Conservation (phyloP, 2,888 invertebrate genomes). For the Trichopoda pennipes region DNA sequence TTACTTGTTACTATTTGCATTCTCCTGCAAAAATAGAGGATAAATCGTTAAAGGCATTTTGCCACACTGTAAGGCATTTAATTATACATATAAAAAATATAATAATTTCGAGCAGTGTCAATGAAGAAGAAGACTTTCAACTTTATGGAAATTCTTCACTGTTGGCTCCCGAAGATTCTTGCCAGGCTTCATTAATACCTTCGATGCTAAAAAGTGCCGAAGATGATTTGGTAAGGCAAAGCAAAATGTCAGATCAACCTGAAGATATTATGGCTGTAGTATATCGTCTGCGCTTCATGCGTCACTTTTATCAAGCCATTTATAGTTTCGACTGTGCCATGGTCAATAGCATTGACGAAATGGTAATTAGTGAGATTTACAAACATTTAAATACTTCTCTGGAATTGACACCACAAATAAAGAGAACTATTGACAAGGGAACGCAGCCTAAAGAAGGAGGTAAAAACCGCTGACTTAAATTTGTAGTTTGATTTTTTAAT, state of each 20-base stretch:
- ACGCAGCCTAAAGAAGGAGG: conserved; percentile 84
- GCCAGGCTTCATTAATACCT: conserved; percentile 89
- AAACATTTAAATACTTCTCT: conserved; percentile 90
- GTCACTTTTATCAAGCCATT: conserved; percentile 92
- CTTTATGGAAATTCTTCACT: conserved; percentile 94
- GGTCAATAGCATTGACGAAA: conserved; percentile 81
- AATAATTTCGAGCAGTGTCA: conserved; percentile 92
- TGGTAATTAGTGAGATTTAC: conserved; percentile 88
- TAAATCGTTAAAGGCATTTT: conserved; percentile 91
- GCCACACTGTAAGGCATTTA: conserved; percentile 92
- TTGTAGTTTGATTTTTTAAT: neutral
- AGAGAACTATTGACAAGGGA: conserved; percentile 88
- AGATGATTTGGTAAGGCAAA: conserved; percentile 90
- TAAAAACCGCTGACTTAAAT: conserved; percentile 59
- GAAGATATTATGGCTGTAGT: conserved; percentile 86
- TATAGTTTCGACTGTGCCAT: conserved; percentile 81
- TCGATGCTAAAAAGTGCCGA: conserved; percentile 93
- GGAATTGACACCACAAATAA: conserved; percentile 91
- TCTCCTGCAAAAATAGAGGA: conserved; percentile 92
- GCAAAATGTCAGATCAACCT: conserved; percentile 81
- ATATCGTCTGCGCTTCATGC: conserved; percentile 91
- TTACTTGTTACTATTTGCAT: conserved; percentile 97
- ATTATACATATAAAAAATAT: conserved; percentile 94
- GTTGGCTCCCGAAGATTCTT: conserved; percentile 85
- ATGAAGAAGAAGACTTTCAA: conserved; percentile 98